Base-by-base conservation (phyloP, 2,113 vertebrate species). In the Ranitomeya variabilis region DNA sequence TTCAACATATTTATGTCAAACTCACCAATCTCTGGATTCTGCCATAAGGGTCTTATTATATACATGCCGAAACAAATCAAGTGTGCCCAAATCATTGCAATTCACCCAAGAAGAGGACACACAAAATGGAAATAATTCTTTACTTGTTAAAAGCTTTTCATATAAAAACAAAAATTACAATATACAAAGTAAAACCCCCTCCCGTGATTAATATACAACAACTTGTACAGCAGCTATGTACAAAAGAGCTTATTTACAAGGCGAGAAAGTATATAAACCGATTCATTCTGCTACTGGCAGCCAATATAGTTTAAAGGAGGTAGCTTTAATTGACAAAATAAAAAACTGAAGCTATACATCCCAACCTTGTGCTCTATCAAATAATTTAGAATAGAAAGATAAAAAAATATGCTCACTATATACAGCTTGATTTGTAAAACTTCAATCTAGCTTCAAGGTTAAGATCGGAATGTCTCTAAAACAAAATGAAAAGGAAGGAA, bases 291-390 rank as follows among this genome's bases (percentile, higher is more conserved):
- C 95, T 96, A 96, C 95, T 96, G 96, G 96, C 95, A 97, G 96
- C 95, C 95, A 95, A 96, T 96, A 96, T 94, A 95, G 92, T 95
- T 95, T 79, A 92, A 26, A 96, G 95, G 98, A 99, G 98, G 98
- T 99, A 99, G 98, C 97, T 97, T 97, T 97, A 96, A 96, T 96
- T 95, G 94, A 96, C 95, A 90, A 95, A 95, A 94, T 93, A 45
- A 45, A 45, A 93, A 95, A 95, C 94, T 93, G 93, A 96, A 94
- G 95, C 95, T 93, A 94, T 84, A 77, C 96, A 97, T 97, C 97
- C 96, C 96, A 96, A 69, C 96, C 95, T 92, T 91, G 92, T 94
- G 92, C 94, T 94, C 94, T 96, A 95, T 95, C 94, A 93, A 97
- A 99, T 97, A 97, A 98, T 97, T 98, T 98, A 99, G 91, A 95